Percentiles rank a stretch among this genome's conserved stretches.
phyloP scores from a whole-genome alignment of 2,888 invertebrate species.

The Ectobius pallidus region DNA sequence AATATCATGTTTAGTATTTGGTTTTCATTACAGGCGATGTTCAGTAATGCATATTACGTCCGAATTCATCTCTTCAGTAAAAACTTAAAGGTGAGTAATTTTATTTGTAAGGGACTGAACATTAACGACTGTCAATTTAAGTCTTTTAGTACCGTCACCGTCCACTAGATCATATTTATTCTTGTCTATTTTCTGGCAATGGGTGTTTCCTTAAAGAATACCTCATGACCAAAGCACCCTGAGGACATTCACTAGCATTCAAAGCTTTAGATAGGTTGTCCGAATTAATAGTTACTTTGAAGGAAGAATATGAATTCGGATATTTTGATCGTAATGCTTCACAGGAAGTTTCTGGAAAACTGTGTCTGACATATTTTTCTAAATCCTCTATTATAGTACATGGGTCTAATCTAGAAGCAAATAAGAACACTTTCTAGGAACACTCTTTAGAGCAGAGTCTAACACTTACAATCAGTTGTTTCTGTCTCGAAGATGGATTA shows the following conservation, averaged over 20 bases:
- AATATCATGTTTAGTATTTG: no score
- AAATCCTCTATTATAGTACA: neutral
- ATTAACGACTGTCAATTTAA: neutral
- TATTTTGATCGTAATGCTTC: neutral
- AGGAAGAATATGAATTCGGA: conserved; percentile 2
- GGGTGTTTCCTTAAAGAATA: neutral
- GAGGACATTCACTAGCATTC: neutral
- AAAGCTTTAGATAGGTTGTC: neutral
- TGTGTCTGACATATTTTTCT: neutral
- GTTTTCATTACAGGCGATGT: neutral
- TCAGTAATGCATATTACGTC: neutral
- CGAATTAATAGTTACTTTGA: neutral
- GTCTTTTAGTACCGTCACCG: neutral
- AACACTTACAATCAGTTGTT: neutral
- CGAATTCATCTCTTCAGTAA: neutral
- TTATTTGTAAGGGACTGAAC: neutral
- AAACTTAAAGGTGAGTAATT: neutral
- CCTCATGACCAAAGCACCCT: neutral
- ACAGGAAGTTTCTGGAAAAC: neutral
- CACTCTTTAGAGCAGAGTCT: neutral
- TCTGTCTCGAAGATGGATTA: neutral
- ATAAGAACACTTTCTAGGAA: neutral
- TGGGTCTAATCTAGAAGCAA: neutral
- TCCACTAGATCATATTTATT: neutral
- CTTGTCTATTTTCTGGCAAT: neutral